A percentile compares a stretch with the other conserved stretches of the same genome.
Evolutionary conservation across 2,888 invertebrate genomes (phyloP).

Genomic region (Thyatira batis): DNA sequence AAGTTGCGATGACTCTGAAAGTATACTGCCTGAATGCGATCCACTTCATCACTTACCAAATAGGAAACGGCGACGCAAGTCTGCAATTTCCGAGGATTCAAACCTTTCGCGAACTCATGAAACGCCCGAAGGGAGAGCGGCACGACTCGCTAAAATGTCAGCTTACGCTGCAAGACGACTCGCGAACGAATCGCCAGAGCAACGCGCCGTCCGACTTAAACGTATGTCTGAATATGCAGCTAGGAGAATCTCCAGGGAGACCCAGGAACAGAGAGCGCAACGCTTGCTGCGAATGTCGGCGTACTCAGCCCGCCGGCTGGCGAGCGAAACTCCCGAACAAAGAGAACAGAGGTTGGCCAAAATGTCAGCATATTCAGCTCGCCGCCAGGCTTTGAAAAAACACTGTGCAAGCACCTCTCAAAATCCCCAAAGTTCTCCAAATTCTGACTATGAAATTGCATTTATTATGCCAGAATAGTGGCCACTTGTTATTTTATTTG

Average conservation of each 20-base stretch:
- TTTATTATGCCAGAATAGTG: background rate
- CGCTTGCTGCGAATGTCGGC: constrained; percentile 73
- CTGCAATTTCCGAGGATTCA: background rate
- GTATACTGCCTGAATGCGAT: constrained; percentile 34
- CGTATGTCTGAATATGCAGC: constrained; percentile 77
- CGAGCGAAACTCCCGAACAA: constrained; percentile 69
- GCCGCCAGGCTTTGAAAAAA: constrained; percentile 63
- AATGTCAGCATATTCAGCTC: constrained; percentile 75
- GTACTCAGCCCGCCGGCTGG: constrained; percentile 70
- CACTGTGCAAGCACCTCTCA: constrained; percentile 1
- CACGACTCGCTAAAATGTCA: constrained; percentile 70
- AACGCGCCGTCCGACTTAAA: constrained; percentile 60
- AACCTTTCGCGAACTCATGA: constrained; percentile 40
- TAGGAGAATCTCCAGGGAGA: constrained; percentile 62
- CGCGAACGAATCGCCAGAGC: constrained; percentile 69
- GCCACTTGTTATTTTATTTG: background rate
- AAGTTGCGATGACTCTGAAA: constrained; percentile 33
- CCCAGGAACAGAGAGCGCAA: constrained; percentile 62
- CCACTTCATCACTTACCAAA: constrained; percentile 14
- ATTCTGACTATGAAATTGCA: background rate
- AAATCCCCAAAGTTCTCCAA: background rate
- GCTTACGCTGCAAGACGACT: constrained; percentile 73
- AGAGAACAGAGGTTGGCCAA: constrained; percentile 57
- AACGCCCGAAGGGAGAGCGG: constrained; percentile 58
- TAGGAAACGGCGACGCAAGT: constrained; percentile 34